Percentiles rank a stretch among this genome's conserved stretches.
phyloP scores from a whole-genome alignment of 1,140 invertebrate species.

The Dinoponera quadriceps region DNA sequence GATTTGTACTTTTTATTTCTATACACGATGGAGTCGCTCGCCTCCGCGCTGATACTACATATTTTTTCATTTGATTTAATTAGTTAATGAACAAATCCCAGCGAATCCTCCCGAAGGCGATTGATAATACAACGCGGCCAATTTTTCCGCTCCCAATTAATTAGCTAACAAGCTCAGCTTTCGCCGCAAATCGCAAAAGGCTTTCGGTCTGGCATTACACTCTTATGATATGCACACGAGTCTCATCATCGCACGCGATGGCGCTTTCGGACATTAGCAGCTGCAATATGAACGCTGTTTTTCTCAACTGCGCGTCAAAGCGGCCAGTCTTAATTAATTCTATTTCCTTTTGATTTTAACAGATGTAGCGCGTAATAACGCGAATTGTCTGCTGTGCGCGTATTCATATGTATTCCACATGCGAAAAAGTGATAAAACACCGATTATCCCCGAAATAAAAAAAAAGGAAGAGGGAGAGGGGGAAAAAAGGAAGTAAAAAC shows the following conservation, averaged over 20 bases:
- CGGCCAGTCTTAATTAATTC: constrained; percentile 26
- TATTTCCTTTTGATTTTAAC: constrained; percentile 29
- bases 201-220: constrained; percentile 2
- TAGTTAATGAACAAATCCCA: constrained; percentile 39
- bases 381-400: not conserved
- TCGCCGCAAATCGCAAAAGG: not conserved
- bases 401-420: no score
- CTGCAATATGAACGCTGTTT: constrained; percentile 8
- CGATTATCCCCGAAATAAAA: constrained; percentile 17
- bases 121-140: constrained; percentile 9
- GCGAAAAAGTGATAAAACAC: constrained; percentile 30
- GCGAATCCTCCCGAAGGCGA: constrained; percentile 6
- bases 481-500: no score
- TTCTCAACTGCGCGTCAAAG: not conserved
- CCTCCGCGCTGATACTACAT: not conserved
- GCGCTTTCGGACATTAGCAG: not conserved
- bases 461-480: not conserved
- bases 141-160: constrained; percentile 42
- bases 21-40: not conserved
- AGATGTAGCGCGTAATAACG: not conserved
- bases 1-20: constrained; percentile 14
- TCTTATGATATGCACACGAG: not conserved
- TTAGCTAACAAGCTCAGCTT: constrained; percentile 44
- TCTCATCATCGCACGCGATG: constrained; percentile 38
- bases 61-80: constrained; percentile 31